Evolutionary conservation across 2,888 invertebrate genomes (phyloP).

Genomic region (Sphaerophoria taeniata): DNA sequence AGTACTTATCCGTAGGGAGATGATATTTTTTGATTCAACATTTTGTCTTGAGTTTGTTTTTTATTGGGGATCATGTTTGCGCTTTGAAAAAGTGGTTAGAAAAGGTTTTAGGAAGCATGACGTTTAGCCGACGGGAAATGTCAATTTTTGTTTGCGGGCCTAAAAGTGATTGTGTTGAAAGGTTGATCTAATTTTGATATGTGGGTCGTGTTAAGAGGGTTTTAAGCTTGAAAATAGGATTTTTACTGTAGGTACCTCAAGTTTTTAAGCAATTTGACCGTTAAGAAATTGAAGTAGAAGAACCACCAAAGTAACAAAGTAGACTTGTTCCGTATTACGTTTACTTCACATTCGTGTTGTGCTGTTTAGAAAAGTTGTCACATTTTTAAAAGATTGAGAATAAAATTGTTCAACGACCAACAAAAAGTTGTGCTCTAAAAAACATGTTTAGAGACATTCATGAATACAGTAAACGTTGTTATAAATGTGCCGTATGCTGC

Average conservation of each 20-base stretch:
- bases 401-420: no score
- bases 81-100: not conserved
- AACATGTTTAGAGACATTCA: no score
- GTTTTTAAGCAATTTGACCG: no score
- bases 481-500: no score
- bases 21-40: not conserved
- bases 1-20: slow-evolving; percentile 76
- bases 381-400: no score
- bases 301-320: not conserved
- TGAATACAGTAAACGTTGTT: no score
- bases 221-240: not conserved
- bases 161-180: not conserved
- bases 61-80: not conserved
- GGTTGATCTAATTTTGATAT: not conserved
- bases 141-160: not conserved
- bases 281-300: no score
- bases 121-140: slow-evolving; percentile 24
- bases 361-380: no score
- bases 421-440: no score
- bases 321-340: no score
- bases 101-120: not conserved
- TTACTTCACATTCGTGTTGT: no score
- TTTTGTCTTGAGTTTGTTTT: not conserved
- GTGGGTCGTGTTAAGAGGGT: not conserved
- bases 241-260: no score